Base-by-base conservation (phyloP, 2,888 invertebrate species). In the Caenorhabditis wallacei region DNA sequence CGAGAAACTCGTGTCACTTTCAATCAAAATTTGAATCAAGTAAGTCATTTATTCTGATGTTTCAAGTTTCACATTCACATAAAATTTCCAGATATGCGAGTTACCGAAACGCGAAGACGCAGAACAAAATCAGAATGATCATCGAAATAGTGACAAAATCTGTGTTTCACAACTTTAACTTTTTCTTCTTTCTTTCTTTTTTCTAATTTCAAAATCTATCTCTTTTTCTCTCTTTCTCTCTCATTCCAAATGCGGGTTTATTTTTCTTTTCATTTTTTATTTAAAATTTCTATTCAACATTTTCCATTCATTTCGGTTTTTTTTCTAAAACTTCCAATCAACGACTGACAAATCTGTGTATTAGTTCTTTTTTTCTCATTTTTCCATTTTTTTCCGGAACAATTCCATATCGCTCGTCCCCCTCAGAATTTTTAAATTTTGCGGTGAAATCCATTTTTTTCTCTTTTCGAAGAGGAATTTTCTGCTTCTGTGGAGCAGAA, bases 1-100 rank as follows among this genome's bases (percentile, higher is more conserved):
- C 72, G 84, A 11, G 84, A 82, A 16, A 66, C 74, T 46, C 80
- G 85, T n/a, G 88, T 88, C 35, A 88, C 88, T 26, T 88, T 88
- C 68, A 87, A 86, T 63, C 80, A 82, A 35, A 84, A 84, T 54
- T 69, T 85, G 68, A 84, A 88, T 79, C 85, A 87, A 81, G 88
- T 87, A 10, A 43, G 18, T 24, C 1, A 40, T 26, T 43, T 26
- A 66, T 48, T 3, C n/a, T n/a, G n/a, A 3, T n/a, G 13, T 30
- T 10, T 30, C 59, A 37, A 3, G 30, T 5, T 30, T 30, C 40
- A 10, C 11, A 10, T 4, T 13, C 16, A 8, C 13, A 40, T 7
- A 35, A 35, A 35, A 35, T 35, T 40, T 74, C 51, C 59, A 81
- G 81, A 81, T 75, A 51, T 75, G 75, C 37, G 80, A 81, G 54